A percentile compares a stretch with the other conserved stretches of the same genome.
These are phyloP conservation scores for Ellobius talpinus DNA, from an alignment of 2,113 vertebrate genomes.

Conservation along the genomic window DNA sequence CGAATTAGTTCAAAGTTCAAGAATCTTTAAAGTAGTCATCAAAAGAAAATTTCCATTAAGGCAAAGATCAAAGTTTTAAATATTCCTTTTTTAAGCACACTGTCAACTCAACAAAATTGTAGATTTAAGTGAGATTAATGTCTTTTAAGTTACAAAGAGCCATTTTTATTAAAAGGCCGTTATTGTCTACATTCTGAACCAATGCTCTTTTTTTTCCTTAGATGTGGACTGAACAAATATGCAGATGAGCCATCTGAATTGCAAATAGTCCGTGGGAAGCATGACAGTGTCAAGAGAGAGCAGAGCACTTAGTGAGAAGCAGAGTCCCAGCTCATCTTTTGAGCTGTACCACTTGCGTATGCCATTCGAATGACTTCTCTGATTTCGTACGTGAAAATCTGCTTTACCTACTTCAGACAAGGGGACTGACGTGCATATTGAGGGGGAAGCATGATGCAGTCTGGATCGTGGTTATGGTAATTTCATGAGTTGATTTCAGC, in stretches of 20 bases:
- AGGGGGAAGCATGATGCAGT: background rate
- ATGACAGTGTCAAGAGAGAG: conserved; percentile 53
- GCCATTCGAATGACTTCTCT: conserved; percentile 27
- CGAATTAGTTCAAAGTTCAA: conserved; percentile 66
- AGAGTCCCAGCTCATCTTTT: background rate
- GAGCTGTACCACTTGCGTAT: background rate
- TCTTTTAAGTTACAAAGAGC: conserved; percentile 61
- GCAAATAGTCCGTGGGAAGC: conserved; percentile 54
- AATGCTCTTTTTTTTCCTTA: conserved; percentile 45
- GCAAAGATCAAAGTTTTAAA: conserved; percentile 57
- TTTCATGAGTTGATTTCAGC: conserved; percentile 24
- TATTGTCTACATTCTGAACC: conserved; percentile 69
- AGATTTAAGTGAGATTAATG: conserved; percentile 69
- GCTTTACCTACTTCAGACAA: background rate
- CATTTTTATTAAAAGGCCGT: conserved; percentile 73
- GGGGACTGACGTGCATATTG: background rate
- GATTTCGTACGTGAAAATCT: conserved; percentile 47
- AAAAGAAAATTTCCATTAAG: conserved; percentile 68
- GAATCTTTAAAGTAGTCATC: conserved; percentile 52
- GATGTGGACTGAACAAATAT: conserved; percentile 66
- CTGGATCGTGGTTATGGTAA: conserved; percentile 21
- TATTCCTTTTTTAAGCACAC: conserved; percentile 67
- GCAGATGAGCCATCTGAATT: conserved; percentile 67
- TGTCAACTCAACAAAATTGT: conserved; percentile 68
- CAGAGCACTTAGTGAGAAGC: conserved; percentile 28